phyloP scores from a whole-genome alignment of 2,113 vertebrate species.

The Sphyrna mokarran region DNA sequence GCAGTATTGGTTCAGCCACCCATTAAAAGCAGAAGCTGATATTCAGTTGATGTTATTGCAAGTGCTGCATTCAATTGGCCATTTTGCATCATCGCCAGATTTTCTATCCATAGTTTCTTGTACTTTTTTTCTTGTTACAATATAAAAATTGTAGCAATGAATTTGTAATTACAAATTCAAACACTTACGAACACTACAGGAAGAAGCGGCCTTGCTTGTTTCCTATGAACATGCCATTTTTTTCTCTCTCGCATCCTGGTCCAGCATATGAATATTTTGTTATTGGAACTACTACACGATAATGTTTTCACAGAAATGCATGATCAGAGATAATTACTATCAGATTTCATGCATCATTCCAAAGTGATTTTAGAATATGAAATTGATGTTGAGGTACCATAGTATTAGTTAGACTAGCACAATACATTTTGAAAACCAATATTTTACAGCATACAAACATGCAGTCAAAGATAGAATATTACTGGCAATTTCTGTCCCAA shows the following conservation, averaged over 20 bases:
- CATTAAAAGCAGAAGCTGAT: not conserved
- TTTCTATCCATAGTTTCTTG: not conserved
- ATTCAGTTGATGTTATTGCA: not conserved
- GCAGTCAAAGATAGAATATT: not conserved
- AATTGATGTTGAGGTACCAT: not conserved
- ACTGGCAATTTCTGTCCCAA: not conserved
- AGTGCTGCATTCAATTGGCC: not conserved
- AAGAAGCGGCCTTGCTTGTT: not conserved
- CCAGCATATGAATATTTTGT: conserved; percentile 18
- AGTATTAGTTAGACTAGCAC: not conserved
- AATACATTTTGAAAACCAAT: not conserved
- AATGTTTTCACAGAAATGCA: conserved; percentile 13
- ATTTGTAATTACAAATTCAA: conserved; percentile 7
- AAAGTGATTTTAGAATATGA: conserved; percentile 1
- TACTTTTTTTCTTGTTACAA: not conserved
- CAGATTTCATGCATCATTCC: conserved; percentile 21
- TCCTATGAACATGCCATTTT: not conserved
- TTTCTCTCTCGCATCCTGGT: conserved; percentile 1
- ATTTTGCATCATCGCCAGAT: not conserved
- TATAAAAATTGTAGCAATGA: conserved; percentile 23
- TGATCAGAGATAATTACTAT: not conserved
- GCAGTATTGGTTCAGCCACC: not conserved
- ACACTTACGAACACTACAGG: not conserved
- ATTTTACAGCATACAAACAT: conserved; percentile 19
- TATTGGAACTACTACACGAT: not conserved